A percentile compares a stretch with the other conserved stretches of the same genome.
Evolutionary conservation across 2,888 invertebrate genomes (phyloP).

Genomic region (Fragum fragum): DNA sequence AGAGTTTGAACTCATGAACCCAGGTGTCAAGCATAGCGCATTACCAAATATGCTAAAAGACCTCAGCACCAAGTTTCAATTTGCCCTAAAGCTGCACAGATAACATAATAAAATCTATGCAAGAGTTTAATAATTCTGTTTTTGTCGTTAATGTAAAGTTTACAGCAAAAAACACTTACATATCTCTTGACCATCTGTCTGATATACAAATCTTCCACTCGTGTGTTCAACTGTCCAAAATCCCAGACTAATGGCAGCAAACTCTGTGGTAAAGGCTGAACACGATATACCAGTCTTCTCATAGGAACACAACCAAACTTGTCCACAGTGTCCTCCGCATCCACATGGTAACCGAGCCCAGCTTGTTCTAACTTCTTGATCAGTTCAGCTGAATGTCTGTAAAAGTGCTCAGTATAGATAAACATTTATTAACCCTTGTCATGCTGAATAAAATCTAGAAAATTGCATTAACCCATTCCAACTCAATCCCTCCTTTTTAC

Average conservation of each 20-base stretch:
- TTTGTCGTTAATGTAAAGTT: too few relatives aligned
- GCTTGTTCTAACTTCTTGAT: slow-evolving; percentile 83
- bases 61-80: too few relatives aligned
- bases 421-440: slow-evolving; percentile 58
- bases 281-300: slow-evolving; percentile 84
- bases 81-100: too few relatives aligned
- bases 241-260: slow-evolving; percentile 85
- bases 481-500: too few relatives aligned
- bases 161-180: slow-evolving; percentile 59
- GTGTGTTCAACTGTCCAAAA: slow-evolving; percentile 82
- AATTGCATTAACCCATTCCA: too few relatives aligned
- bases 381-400: slow-evolving; percentile 82
- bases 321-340: slow-evolving; percentile 80
- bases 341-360: slow-evolving; percentile 84
- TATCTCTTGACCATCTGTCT: slow-evolving; percentile 81
- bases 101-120: too few relatives aligned
- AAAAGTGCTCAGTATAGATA: neutral
- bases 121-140: too few relatives aligned
- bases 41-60: too few relatives aligned
- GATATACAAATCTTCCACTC: slow-evolving; percentile 82
- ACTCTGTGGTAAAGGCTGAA: slow-evolving; percentile 84
- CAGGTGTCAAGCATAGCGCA: too few relatives aligned
- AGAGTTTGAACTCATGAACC: too few relatives aligned
- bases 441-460: too few relatives aligned
- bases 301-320: slow-evolving; percentile 82